Conservation (phyloP, 2,888 invertebrate species). For the Zootermopsis nevadensis region DNA sequence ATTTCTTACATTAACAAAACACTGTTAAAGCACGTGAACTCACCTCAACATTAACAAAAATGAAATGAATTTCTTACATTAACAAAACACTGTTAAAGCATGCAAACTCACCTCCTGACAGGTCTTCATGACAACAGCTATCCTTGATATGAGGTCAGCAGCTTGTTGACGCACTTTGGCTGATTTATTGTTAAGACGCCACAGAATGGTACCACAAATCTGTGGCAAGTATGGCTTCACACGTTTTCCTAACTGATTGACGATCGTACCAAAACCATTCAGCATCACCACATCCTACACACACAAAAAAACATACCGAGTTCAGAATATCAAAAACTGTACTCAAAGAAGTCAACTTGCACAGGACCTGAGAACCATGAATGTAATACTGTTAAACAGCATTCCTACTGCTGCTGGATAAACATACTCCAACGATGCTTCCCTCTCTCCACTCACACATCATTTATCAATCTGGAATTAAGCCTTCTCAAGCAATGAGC, state of each 20-base stretch:
- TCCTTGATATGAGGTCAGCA: constrained; percentile 97
- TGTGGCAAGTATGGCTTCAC: constrained; percentile 99
- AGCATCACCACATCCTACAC: constrained; percentile 96
- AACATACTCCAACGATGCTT: no score
- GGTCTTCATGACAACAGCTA: constrained; percentile 99
- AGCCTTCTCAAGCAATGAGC: no score
- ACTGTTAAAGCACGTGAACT: not conserved
- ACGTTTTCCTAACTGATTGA: constrained; percentile 95
- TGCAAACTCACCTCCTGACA: constrained; percentile 86
- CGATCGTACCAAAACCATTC: constrained; percentile 99
- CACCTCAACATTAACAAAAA: constrained; percentile 24
- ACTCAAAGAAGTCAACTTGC: no score
- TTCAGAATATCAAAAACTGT: no score
- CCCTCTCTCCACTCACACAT: no score
- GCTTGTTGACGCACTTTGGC: constrained; percentile 99
- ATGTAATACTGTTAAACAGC: no score
- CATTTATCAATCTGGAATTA: no score
- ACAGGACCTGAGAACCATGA: no score
- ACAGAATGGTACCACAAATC: constrained; percentile 99
- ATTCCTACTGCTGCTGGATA: no score
- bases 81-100: no score
- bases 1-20: not conserved
- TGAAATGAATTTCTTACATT: constrained; percentile 19
- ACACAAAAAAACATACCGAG: constrained; percentile 47
- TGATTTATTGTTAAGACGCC: constrained; percentile 99